A percentile compares a stretch with the other conserved stretches of the same genome.
These are phyloP conservation scores for Spodoptera littoralis DNA, from an alignment of 2,888 invertebrate genomes.

Conservation along the genomic window DNA sequence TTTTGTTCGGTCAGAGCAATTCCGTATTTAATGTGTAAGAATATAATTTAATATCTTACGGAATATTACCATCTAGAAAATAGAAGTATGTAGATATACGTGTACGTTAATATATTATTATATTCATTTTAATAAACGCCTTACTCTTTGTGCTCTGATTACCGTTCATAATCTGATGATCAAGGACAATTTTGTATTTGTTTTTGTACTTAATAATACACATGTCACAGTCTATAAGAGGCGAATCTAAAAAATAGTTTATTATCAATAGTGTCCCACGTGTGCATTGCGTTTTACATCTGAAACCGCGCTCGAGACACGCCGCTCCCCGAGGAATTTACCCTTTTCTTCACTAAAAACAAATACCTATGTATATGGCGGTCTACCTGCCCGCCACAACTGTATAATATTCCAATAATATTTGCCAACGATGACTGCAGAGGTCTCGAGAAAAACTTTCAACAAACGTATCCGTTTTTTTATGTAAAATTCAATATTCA, in stretches of 20 bases:
- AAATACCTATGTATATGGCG: constrained; percentile 58
- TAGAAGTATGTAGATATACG: too few species aligned
- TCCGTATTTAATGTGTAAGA: constrained; percentile 10
- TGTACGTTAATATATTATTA: too few species aligned
- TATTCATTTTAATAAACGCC: too few species aligned
- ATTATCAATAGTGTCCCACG: constrained; percentile 52
- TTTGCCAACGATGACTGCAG: constrained; percentile 55
- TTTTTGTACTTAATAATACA: background rate
- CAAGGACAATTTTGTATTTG: too few species aligned
- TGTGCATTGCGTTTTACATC: constrained; percentile 62
- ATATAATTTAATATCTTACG: constrained; percentile 31
- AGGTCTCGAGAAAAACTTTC: constrained; percentile 22
- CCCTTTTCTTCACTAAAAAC: constrained; percentile 68
- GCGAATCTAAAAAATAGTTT: constrained; percentile 41
- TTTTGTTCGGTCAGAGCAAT: constrained; percentile 8
- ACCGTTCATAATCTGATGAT: too few species aligned
- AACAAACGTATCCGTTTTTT: constrained; percentile 17
- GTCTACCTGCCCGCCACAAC: constrained; percentile 46
- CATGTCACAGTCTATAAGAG: background rate
- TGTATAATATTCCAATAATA: constrained; percentile 64
- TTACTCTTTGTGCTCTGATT: too few species aligned
- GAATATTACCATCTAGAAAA: constrained; percentile 6
- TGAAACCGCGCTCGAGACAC: constrained; percentile 49
- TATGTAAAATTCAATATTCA: constrained; percentile 19
- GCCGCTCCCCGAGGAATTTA: constrained; percentile 62